A percentile compares a stretch with the other conserved stretches of the same genome.
Conservation (phyloP, 2,797 vertebrate species). For the Erpetoichthys calabaricus region DNA sequence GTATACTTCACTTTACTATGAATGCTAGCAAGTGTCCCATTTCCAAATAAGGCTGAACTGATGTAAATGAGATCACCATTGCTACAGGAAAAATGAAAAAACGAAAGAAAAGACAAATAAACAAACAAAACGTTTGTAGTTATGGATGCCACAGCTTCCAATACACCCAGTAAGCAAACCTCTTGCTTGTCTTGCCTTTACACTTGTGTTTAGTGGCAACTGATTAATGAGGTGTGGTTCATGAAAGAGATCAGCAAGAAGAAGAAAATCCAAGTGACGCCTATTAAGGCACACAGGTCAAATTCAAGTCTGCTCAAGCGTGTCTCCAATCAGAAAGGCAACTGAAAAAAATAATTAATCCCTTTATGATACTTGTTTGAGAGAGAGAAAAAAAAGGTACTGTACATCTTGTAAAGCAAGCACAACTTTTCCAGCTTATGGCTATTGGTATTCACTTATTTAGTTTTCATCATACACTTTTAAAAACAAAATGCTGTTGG, state of each 20-base stretch:
- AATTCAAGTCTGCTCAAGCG: slow-evolving; percentile 42
- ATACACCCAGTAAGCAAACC: slow-evolving; percentile 32
- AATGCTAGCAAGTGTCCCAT: too few species aligned
- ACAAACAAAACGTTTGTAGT: neutral
- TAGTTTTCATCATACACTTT: too few species aligned
- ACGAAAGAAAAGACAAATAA: neutral
- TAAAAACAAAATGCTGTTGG: too few species aligned
- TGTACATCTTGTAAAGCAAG: too few species aligned
- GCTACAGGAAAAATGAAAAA: neutral
- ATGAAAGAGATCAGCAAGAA: slow-evolving; percentile 28
- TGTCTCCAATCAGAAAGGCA: slow-evolving; percentile 35
- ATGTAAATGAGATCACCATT: too few species aligned
- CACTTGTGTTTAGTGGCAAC: slow-evolving; percentile 38
- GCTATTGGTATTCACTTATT: too few species aligned
- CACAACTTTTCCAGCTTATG: too few species aligned
- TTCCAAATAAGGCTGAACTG: too few species aligned
- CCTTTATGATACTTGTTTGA: too few species aligned
- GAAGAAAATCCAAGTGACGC: slow-evolving; percentile 22
- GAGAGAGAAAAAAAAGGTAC: too few species aligned
- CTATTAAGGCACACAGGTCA: slow-evolving; percentile 22
- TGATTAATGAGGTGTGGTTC: slow-evolving; percentile 42
- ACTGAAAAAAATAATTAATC: slow-evolving; percentile 22
- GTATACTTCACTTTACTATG: too few species aligned
- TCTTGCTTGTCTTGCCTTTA: slow-evolving; percentile 18
- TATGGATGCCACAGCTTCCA: slow-evolving; percentile 3